Evolutionary conservation across 2,888 invertebrate species (phyloP).

Genomic region (Deilephila elpenor): DNA sequence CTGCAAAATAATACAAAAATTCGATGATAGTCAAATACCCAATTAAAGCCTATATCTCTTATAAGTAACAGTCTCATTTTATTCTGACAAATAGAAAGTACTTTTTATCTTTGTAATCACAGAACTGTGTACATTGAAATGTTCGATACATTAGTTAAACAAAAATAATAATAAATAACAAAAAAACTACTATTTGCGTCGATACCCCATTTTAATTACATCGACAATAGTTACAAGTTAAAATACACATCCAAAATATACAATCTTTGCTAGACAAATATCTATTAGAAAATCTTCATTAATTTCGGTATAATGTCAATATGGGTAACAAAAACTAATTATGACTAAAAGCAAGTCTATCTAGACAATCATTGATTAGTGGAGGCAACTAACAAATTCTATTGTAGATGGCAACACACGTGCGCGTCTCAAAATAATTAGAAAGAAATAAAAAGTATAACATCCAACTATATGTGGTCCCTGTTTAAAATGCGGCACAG

Average conservation of each 20-base stretch:
- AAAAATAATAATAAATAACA: too few relatives aligned
- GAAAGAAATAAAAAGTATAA: conserved; percentile 22
- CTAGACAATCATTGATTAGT: not conserved
- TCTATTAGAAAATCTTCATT: conserved; percentile 1
- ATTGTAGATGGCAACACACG: not conserved
- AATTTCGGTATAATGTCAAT: conserved; percentile 16
- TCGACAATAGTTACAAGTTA: conserved; percentile 6
- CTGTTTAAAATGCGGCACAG: conserved; percentile 29
- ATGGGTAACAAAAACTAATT: conserved; percentile 29
- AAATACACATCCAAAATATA: conserved; percentile 26
- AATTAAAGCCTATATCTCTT: too few relatives aligned
- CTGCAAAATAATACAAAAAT: too few relatives aligned
- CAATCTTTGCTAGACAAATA: conserved; percentile 18
- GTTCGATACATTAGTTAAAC: too few relatives aligned
- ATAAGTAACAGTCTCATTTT: too few relatives aligned
- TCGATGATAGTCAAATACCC: too few relatives aligned
- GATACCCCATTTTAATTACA: not conserved
- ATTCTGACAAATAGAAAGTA: too few relatives aligned
- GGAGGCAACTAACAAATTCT: not conserved
- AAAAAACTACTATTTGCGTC: not conserved
- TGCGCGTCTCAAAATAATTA: not conserved
- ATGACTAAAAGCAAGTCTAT: conserved; percentile 20
- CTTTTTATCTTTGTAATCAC: too few relatives aligned
- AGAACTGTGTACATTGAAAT: too few relatives aligned
- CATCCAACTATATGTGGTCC: conserved; percentile 35